Evolutionary conservation across 1,140 invertebrate genomes (phyloP).

Genomic region (Campoletis sonorensis): DNA sequence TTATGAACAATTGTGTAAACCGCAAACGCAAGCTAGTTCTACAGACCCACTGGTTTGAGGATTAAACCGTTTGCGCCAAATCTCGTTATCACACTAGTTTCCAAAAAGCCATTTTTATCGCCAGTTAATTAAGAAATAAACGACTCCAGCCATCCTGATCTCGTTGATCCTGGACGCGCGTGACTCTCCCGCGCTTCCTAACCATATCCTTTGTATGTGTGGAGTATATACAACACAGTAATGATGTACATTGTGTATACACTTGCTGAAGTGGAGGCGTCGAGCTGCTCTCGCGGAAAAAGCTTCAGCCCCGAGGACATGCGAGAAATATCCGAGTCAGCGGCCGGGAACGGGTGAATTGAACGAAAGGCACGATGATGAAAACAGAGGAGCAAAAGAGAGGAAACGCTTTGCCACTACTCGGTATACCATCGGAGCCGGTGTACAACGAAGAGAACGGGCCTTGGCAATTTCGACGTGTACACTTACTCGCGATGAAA

Average conservation of each 20-base stretch:
- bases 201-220: not conserved
- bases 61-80: no score
- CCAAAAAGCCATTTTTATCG: not conserved
- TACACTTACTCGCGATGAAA: slow-evolving; percentile 44
- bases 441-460: slow-evolving; percentile 34
- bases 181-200: not conserved
- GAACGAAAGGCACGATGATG: slow-evolving; percentile 8
- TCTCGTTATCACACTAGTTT: not conserved
- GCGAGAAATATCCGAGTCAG: slow-evolving; percentile 33
- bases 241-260: not conserved
- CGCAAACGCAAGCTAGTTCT: not conserved
- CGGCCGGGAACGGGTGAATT: not conserved
- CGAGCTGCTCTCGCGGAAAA: slow-evolving; percentile 25
- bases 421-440: slow-evolving; percentile 6
- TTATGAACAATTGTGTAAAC: not conserved
- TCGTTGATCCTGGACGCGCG: slow-evolving; percentile 6
- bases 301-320: slow-evolving; percentile 39
- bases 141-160: not conserved
- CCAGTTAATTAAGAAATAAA: not conserved
- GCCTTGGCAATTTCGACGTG: slow-evolving; percentile 46
- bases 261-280: slow-evolving; percentile 13
- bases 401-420: slow-evolving; percentile 30
- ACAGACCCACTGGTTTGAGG: no score
- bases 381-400: slow-evolving; percentile 27
- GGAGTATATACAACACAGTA: not conserved